These are phyloP conservation scores for Exephanes ischioxanthus DNA, from an alignment of 2,888 invertebrate genomes.

Conservation along the genomic window DNA sequence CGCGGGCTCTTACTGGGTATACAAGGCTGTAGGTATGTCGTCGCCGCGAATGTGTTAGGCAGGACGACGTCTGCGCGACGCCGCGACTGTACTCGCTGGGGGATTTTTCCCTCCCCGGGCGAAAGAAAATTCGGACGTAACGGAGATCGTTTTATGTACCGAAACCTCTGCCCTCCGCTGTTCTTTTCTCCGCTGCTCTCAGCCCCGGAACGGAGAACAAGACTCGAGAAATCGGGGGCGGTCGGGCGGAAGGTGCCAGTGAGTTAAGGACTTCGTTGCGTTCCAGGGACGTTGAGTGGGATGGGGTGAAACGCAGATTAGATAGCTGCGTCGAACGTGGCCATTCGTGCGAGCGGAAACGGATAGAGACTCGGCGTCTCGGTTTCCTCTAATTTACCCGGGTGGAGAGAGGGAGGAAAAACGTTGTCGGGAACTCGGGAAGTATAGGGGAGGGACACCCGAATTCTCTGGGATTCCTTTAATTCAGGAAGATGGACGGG, in stretches of 20 bases:
- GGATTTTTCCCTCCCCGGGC: slow-evolving; percentile 70
- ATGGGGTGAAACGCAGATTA: slow-evolving; percentile 28
- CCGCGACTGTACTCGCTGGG: slow-evolving; percentile 74
- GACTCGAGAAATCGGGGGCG: slow-evolving; percentile 25
- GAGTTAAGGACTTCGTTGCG: slow-evolving; percentile 37
- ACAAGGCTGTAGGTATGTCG: slow-evolving; percentile 16
- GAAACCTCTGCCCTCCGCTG: slow-evolving; percentile 34
- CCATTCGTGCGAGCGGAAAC: slow-evolving; percentile 36
- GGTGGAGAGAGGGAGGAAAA: slow-evolving; percentile 21
- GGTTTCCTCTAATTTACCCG: slow-evolving; percentile 59
- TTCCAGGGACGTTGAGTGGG: neutral
- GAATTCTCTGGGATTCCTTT: slow-evolving; percentile 58
- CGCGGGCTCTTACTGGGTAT: slow-evolving; percentile 32
- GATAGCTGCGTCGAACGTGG: slow-evolving; percentile 56
- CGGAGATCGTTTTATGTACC: slow-evolving; percentile 57
- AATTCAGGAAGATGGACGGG: slow-evolving; percentile 43
- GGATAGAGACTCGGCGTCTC: slow-evolving; percentile 29
- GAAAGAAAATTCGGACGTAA: slow-evolving; percentile 51
- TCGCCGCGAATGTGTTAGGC: slow-evolving; percentile 29
- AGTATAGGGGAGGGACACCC: slow-evolving; percentile 28
- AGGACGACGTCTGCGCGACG: slow-evolving; percentile 52
- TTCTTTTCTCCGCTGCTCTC: slow-evolving; percentile 5
- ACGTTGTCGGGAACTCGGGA: slow-evolving; percentile 52
- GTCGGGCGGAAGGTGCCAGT: slow-evolving; percentile 27
- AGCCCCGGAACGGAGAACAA: slow-evolving; percentile 26